Evolutionary conservation across 2,797 vertebrate species (phyloP), one percentile per base, ranked within the genome.

Genomic region (Vireo griseus): DNA sequence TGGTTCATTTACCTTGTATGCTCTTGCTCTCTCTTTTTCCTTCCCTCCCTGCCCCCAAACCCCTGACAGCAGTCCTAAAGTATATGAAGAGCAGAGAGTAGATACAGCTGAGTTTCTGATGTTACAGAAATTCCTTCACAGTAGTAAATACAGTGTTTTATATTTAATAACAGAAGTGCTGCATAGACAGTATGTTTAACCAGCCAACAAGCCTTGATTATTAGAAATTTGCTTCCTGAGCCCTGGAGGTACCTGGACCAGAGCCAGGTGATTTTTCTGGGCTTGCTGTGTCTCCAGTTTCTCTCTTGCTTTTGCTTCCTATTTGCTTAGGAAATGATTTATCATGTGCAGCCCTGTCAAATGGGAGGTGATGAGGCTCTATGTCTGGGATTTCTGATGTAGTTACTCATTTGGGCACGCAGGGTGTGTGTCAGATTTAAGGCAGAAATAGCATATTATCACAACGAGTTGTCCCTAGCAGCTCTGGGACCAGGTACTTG

Each of bases 1-100:
- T 55, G 73, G 92, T 92, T 97, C 82, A 51, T 76, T 97, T 95
- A 93, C 77, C 77, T 90, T 80, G 31, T 47, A 18, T 63, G 80
- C 82, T 73, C 69, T 51, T 26, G 54, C n/a, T 62, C 39, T 72
- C 35, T 24, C 29, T 35, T 86, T 63, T 55, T 6, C 3, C 40
- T 85, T 74, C 40, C 45, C 19, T 81, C 7, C 42, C 33, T 33
- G 13, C 7, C 18, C 31, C 63, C 14, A 16, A 4, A 11, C 7
- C 28, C 17, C 31, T 47, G 14, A 35, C 37, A 75, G 13, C n/a
- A 67, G 29, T 45, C 54, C 44, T 88, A 58, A 90, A 79, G 26
- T 66, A 33, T 24, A 6, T 40, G 50, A 89, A 68, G 37, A 67
- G 65, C n/a, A 66, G 45, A 7, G 35, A 77, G 54, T 54, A 82